A percentile compares a stretch with the other conserved stretches of the same genome.
phyloP scores from a whole-genome alignment of 2,888 invertebrate genomes.

The Siphlonurus alternatus region DNA sequence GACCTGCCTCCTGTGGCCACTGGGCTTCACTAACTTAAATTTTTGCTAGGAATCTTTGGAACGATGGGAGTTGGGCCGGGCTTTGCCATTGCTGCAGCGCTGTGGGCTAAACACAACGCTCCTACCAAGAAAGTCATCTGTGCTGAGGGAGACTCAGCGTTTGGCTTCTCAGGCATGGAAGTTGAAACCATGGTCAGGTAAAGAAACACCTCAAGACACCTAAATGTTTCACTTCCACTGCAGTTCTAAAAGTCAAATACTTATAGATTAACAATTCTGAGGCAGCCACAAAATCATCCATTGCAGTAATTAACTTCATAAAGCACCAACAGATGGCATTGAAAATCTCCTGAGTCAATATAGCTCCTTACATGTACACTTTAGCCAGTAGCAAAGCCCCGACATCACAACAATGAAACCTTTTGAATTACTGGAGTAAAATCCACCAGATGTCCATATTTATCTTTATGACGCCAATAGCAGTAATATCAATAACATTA shows the following conservation, averaged over 20 bases:
- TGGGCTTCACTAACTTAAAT: not conserved
- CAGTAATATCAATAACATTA: no score
- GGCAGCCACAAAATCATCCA: no score
- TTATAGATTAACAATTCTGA: not conserved
- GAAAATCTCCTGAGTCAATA: no score
- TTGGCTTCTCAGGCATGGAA: constrained; percentile 98
- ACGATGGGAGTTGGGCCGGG: constrained; percentile 94
- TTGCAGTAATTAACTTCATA: no score
- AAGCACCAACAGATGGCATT: no score
- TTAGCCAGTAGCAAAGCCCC: no score
- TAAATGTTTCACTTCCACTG: not conserved
- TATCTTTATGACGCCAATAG: no score
- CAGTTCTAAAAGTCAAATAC: not conserved
- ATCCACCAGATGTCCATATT: no score
- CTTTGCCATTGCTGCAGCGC: constrained; percentile 80
- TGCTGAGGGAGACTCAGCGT: constrained; percentile 93
- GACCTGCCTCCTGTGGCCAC: not conserved
- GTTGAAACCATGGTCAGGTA: constrained; percentile 80
- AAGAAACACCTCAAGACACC: not conserved
- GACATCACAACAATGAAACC: no score
- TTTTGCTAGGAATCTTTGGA: constrained; percentile 59
- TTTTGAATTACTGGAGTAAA: not conserved
- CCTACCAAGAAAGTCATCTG: constrained; percentile 76
- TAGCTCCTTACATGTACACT: no score
- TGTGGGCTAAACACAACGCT: constrained; percentile 68